Base-by-base conservation (phyloP, 1,140 invertebrate species). In the Hycleus cichorii region DNA sequence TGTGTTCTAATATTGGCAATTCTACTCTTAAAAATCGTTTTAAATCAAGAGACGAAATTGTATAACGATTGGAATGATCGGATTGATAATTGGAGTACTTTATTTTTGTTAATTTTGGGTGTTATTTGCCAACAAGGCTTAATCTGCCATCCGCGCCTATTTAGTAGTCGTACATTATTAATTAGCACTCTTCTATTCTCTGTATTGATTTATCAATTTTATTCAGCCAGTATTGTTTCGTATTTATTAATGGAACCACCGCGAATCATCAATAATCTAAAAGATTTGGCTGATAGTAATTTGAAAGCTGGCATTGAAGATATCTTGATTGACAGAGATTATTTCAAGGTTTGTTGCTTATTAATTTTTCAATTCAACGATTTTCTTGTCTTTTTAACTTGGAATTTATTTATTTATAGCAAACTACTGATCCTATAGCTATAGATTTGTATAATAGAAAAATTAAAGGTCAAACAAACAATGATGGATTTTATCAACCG, bases 191-290 rank as follows among this genome's bases (percentile, higher is more conserved):
- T 62, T n/a, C 32, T 62, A 2, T 64, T 64, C 42, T 57, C 50
- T 40, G 56, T 55, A 39, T 50, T 65, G 18, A 57, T 66, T 27
- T 67, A 67, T 47, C 65, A 69, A 5, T 72, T 72, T 11, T 75
- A 74, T 57, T 71, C 85, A 18, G 87, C 85, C 0, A 84, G 79
- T 58, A 83, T 90, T 55, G 85, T 89, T 1, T 85, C 86, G 5
- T 83, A 82, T 1, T 69, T 89, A n/a, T 71, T 89, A 18, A 79
- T 83, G 57, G 80, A 83, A 49, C 79, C 83, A 27, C 80, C 81
- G 0, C 80, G 77, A 51, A 81, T 78, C 5, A 86, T 89, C 4
- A 80, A 76, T 43, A 58, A 65, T 57, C 46, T 65, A 8, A 47
- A 66, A 51, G 62, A 60, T 38, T 47, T 67, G 42, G 9, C 60